Percentiles rank a stretch among this genome's conserved stretches.
Conservation (phyloP, 2,113 vertebrate genomes). For the Dolichallabes microphthalmus region DNA sequence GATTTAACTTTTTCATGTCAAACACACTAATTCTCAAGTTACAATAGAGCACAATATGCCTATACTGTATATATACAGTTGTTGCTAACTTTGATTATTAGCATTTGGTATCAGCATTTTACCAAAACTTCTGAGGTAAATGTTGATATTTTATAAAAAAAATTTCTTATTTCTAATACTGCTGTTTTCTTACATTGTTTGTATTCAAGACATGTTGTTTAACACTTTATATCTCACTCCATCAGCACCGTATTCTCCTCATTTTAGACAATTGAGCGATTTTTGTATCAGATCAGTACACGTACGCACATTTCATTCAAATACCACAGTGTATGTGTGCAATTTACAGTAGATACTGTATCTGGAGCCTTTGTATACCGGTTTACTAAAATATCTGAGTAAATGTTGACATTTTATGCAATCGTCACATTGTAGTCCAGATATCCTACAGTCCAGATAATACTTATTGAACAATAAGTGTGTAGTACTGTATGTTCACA, state of each 20-base stretch:
- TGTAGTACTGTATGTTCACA: background rate
- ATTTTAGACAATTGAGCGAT: background rate
- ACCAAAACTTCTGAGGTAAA: background rate
- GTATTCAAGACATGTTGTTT: background rate
- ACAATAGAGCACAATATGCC: background rate
- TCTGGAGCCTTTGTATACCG: background rate
- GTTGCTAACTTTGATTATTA: background rate
- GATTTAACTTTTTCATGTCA: background rate
- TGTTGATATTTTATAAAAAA: background rate
- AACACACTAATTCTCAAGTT: background rate
- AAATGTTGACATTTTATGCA: background rate
- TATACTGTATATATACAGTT: background rate
- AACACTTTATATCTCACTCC: background rate
- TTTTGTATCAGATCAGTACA: too few species aligned
- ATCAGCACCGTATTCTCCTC: background rate
- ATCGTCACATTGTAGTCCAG: background rate
- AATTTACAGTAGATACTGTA: background rate
- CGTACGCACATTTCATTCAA: too few species aligned
- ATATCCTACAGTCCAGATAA: background rate
- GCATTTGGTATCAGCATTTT: too few species aligned
- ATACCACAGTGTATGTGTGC: background rate
- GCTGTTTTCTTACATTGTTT: background rate
- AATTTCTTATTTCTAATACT: background rate
- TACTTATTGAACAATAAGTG: background rate
- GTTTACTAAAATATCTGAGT: background rate